phyloP scores from a whole-genome alignment of 1,140 invertebrate genomes.

The Drosophila tsacasi region DNA sequence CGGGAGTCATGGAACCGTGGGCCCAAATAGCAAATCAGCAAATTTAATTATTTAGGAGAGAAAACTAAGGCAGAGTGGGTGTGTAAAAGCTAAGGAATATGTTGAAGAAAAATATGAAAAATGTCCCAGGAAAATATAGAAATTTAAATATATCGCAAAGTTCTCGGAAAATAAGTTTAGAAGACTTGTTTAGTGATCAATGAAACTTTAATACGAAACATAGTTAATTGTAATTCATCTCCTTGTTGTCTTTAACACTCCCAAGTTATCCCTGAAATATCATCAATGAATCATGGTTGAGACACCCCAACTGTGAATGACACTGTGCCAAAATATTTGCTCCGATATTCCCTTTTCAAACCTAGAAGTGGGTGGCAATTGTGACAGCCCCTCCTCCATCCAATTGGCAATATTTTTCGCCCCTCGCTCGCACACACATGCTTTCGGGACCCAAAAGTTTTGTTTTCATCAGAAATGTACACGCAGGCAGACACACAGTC shows the following conservation, averaged over 20 bases:
- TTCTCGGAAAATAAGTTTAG: too few species aligned
- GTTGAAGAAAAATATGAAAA: neutral
- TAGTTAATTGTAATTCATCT: too few species aligned
- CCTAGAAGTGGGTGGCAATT: slow-evolving; percentile 4
- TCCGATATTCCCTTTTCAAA: slow-evolving; percentile 2
- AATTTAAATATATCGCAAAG: too few species aligned
- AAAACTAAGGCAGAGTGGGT: slow-evolving; percentile 20
- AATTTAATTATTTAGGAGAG: slow-evolving; percentile 41
- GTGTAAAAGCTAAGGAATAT: neutral
- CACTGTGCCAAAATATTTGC: slow-evolving; percentile 16
- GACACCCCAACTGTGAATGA: neutral
- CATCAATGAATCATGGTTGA: neutral
- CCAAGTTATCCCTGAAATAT: neutral
- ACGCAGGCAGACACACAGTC: slow-evolving; percentile 9
- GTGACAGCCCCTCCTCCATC: slow-evolving; percentile 11
- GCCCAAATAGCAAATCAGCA: slow-evolving; percentile 41
- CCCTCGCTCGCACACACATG: neutral
- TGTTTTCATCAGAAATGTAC: slow-evolving; percentile 37
- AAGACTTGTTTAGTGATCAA: too few species aligned
- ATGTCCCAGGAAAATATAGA: too few species aligned
- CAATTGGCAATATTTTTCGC: slow-evolving; percentile 22
- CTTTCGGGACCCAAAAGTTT: slow-evolving; percentile 23
- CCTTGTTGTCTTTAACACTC: neutral
- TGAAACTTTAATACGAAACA: too few species aligned
- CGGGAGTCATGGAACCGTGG: slow-evolving; percentile 4